Base-by-base conservation (phyloP, 2,113 vertebrate species). In the Brachyhypopomus occidentalis region DNA sequence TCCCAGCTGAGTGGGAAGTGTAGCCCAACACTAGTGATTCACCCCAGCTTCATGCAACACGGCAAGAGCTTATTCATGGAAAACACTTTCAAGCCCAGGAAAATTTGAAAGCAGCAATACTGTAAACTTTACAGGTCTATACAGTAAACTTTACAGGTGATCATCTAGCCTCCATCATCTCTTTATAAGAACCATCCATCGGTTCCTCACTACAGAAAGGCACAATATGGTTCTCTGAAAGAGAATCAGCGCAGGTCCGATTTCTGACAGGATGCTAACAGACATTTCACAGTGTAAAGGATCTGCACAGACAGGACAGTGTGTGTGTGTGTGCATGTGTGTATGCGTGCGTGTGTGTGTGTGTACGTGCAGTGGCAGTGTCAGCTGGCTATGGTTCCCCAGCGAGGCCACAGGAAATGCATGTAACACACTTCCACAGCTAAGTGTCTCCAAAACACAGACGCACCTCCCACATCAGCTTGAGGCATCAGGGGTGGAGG, bases 1-100 rank as follows among this genome's bases (percentile, higher is more conserved):
- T 17, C 76, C 60, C 75, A 76, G 75, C 69, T 82, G 25, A 69
- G 72, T 30, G 30, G 30, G 30, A 30, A 30, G 30, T 30, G 30
- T 30, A 30, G 30, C 30, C 30, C 30, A 30, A 30, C 30, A 30
- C 30, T 30, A 30, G 25, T 66, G 63, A 30, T 66, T 66, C 30
- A 34, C 34, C 63, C 8, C 22, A n/a, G 25, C 63, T 17, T 14
- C 62, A 30, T 34, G 27, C 64, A 70, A 36, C 71, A 30, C 19
- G 74, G 75, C 64, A 25, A 14, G 67, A 73, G 63, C 52, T 16
- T 55, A 20, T 80, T 73, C 30, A 30, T 30, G 30, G 30, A 30
- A 30, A 30, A 30, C 30, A 30, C 30, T 30, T 30, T 16, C n/a
- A 62, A 36, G 11, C 22, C 62, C 62, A 64, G 62, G 9, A 27